phyloP scores from a whole-genome alignment of 2,113 vertebrate genomes.

The Holacanthus passer region DNA sequence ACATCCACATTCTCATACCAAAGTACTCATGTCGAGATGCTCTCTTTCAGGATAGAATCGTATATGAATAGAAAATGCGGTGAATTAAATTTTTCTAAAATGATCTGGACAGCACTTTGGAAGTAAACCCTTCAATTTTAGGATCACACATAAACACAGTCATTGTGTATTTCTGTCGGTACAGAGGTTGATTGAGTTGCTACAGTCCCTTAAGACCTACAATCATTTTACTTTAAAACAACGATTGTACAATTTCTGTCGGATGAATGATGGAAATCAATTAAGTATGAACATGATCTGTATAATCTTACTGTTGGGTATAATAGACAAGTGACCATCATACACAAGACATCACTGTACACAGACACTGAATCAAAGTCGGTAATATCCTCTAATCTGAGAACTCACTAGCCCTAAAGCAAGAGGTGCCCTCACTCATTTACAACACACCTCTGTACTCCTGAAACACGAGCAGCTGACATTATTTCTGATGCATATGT shows the following conservation, averaged over 20 bases:
- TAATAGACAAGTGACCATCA: neutral
- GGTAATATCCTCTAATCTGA: slow-evolving; percentile 17
- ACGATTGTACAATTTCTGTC: neutral
- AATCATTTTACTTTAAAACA: neutral
- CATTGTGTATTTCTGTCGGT: neutral
- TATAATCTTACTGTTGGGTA: slow-evolving; percentile 30
- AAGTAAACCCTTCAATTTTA: slow-evolving; percentile 19
- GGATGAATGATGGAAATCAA: slow-evolving; percentile 13
- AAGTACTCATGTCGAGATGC: neutral
- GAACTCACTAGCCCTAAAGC: slow-evolving; percentile 9
- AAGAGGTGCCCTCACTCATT: slow-evolving; percentile 3
- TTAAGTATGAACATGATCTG: neutral
- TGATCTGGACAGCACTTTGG: neutral
- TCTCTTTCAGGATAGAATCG: neutral
- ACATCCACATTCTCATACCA: neutral
- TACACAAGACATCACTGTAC: slow-evolving; percentile 15
- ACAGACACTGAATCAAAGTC: slow-evolving; percentile 9
- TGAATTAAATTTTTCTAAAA: neutral
- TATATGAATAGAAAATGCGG: neutral
- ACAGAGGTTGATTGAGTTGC: neutral
- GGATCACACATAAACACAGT: slow-evolving; percentile 1
- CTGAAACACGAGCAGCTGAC: slow-evolving; percentile 29
- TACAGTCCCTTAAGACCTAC: slow-evolving; percentile 17
- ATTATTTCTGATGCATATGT: slow-evolving; percentile 22
- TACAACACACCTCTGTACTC: neutral